phyloP scores from a whole-genome alignment of 2,888 invertebrate genomes.

The Ceramica pisi region DNA sequence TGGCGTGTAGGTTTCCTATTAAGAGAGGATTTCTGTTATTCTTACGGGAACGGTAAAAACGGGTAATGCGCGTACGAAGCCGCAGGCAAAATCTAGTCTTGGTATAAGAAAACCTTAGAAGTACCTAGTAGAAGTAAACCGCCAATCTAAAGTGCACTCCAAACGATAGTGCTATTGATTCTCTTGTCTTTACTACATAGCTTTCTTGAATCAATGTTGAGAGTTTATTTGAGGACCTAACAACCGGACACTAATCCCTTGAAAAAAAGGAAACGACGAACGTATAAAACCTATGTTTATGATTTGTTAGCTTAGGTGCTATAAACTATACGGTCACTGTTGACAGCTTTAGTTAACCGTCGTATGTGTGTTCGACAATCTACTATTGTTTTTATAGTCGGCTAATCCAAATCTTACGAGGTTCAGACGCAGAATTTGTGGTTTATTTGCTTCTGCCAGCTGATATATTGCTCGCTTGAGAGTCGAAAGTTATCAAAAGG shows the following conservation, averaged over 20 bases:
- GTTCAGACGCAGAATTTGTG: not conserved
- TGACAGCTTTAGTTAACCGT: conserved; percentile 17
- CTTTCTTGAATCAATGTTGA: not conserved
- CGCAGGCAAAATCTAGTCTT: no score
- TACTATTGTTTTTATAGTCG: not conserved
- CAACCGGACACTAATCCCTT: not conserved
- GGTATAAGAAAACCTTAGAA: not conserved
- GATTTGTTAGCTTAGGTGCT: conserved; percentile 11
- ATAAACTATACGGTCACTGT: conserved; percentile 6
- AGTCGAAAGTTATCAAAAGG: no score
- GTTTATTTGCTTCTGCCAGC: conserved; percentile 1
- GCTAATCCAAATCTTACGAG: conserved; percentile 33
- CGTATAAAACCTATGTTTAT: conserved; percentile 12
- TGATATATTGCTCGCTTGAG: no score
- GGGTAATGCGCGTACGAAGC: no score
- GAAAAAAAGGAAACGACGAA: conserved; percentile 1
- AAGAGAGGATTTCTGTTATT: no score
- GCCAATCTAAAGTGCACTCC: not conserved
- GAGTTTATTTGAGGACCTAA: not conserved
- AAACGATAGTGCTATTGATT: not conserved
- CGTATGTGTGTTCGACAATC: conserved; percentile 22
- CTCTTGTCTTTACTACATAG: not conserved
- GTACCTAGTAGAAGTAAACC: not conserved
- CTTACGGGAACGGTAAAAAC: no score
- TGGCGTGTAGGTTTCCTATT: no score